Percentiles rank a stretch among this genome's conserved stretches.
phyloP scores from a whole-genome alignment of 2,888 invertebrate genomes.

The Tholera decimalis region DNA sequence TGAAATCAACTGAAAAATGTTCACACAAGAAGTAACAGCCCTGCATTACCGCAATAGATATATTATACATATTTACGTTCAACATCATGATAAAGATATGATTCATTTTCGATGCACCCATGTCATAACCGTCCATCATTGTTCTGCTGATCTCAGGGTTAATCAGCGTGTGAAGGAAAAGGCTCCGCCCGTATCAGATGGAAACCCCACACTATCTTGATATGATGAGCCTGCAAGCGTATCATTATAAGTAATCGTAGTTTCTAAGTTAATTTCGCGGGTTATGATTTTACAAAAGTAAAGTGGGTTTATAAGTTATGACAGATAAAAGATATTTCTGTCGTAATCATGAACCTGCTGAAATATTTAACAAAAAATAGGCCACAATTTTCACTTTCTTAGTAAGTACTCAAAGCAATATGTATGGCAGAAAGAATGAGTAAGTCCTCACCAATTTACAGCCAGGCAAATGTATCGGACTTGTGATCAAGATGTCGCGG shows the following conservation, averaged over 20 bases:
- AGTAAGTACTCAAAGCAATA: no score
- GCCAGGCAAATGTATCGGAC: no score
- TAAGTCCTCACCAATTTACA: no score
- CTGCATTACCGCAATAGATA: background rate
- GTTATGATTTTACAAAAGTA: no score
- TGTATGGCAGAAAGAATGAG: no score
- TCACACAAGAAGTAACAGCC: background rate
- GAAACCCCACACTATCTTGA: background rate
- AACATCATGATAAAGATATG: background rate
- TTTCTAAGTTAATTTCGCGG: background rate
- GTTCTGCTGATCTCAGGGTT: background rate
- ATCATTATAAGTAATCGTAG: background rate
- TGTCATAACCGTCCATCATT: background rate
- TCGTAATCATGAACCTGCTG: no score
- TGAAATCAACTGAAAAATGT: background rate
- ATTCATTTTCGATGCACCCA: background rate
- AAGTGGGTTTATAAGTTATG: no score
- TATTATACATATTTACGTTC: no score
- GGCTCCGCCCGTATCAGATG: background rate
- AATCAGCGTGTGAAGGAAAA: constrained; percentile 12
- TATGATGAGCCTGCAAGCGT: background rate
- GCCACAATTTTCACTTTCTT: no score
- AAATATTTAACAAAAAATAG: no score
- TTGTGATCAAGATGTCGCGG: no score
- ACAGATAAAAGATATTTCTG: no score